Percentiles rank a stretch among this genome's conserved stretches.
phyloP scores from a whole-genome alignment of 2,113 vertebrate species.

The Cryptomyrus ogoouensis region DNA sequence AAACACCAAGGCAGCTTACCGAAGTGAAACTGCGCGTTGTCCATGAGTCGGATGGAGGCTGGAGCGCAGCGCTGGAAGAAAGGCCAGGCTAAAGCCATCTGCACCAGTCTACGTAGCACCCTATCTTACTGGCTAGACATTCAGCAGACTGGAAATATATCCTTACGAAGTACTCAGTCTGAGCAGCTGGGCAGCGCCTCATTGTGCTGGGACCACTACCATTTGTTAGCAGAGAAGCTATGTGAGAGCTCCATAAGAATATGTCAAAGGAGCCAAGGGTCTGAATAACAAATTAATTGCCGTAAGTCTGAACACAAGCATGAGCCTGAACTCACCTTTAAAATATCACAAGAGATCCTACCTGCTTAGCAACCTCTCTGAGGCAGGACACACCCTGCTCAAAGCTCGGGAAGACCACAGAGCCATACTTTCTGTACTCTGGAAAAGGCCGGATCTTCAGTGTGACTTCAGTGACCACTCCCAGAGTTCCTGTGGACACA shows the following conservation, averaged over 20 bases:
- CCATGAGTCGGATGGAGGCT: conserved; percentile 93
- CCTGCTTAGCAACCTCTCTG: conserved; percentile 86
- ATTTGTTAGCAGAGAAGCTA: background rate
- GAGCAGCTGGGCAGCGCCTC: background rate
- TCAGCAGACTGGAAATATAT: background rate
- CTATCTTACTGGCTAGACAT: background rate
- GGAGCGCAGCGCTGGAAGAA: conserved; percentile 85
- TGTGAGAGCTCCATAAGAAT: background rate
- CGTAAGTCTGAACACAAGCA: background rate
- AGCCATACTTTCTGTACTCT: conserved; percentile 96
- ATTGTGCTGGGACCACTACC: background rate
- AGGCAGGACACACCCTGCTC: conserved; percentile 92
- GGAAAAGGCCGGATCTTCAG: conserved; percentile 93
- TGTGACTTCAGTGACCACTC: conserved; percentile 94
- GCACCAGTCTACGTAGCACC: background rate
- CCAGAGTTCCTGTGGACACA: conserved; percentile 77
- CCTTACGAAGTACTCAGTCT: background rate
- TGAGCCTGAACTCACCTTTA: background rate
- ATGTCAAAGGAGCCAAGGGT: background rate
- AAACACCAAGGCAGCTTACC: conserved; percentile 65
- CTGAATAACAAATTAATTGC: too few species aligned
- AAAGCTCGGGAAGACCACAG: conserved; percentile 93
- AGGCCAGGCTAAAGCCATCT: background rate
- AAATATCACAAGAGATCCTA: background rate
- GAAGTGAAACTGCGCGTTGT: conserved; percentile 95